Evolutionary conservation across 2,888 invertebrate species (phyloP), one percentile per base, ranked within the genome.

Genomic region (Drosophila neutralis): DNA sequence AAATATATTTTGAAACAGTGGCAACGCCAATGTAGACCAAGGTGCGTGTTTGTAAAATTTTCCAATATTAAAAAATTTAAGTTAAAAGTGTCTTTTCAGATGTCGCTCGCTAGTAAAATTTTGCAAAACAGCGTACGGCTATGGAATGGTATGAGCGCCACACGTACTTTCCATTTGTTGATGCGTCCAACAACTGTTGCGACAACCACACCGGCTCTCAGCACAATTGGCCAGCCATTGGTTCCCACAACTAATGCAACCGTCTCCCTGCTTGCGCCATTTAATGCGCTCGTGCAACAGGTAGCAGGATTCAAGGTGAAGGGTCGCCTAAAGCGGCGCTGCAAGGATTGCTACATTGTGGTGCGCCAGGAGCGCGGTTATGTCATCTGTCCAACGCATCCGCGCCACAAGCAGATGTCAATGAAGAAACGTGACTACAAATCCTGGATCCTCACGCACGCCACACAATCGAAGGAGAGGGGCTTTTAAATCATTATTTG

Each of bases 331-430:
- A 94, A 94, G 67, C 94, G 95, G 63, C 95, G 98, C 48, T 98
- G 98, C 90, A 96, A 95, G 92, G 95, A 96, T 86, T 98, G 98
- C 91, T 96, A 95, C 86, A 94, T 96, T 87, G 95, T 96, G 15
- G 93, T 94, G 51, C 93, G 96, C 65, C 94, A 96, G 82, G 95
- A 96, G 79, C 94, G 96, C 69, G 90, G 95, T 81, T 96, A 95
- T 92, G 95, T 97, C 49, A 95, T 96, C 78, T 98, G 98, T 83
- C 95, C 95, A 64, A 95, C 95, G 35, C 95, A 95, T 90, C 96
- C 95, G 29, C 94, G 97, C 42, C 98, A 98, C 91, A 98, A 98
- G 90, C 97, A 97, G 93, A 96, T 96, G 95, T 93, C 95, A 21
- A 95, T 95, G 94, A 94, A 95, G 68, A 94, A 95, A 68, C 94